phyloP scores from a whole-genome alignment of 2,797 vertebrate genomes.

The Sebastes itinus region DNA sequence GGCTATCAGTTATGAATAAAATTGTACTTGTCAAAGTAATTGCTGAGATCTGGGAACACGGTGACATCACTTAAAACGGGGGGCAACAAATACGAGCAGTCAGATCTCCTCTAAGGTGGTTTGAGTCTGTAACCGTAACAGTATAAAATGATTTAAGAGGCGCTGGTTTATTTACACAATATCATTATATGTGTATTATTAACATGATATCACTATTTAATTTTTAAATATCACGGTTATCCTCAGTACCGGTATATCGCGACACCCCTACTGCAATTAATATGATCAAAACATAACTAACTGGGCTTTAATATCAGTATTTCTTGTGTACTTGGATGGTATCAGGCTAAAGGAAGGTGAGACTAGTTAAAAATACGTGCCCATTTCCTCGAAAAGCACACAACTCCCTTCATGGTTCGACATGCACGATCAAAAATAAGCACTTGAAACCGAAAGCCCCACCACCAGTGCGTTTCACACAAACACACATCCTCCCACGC shows the following conservation, averaged over 20 bases:
- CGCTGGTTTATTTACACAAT: too few species aligned
- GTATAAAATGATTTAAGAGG: too few species aligned
- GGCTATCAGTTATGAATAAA: neutral
- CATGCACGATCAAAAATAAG: conserved; percentile 20
- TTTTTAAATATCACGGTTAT: too few species aligned
- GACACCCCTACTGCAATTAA: neutral
- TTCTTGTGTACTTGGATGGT: neutral
- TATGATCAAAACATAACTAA: neutral
- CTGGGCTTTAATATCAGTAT: neutral
- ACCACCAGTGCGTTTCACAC: neutral
- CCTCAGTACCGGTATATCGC: too few species aligned
- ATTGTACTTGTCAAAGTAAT: neutral
- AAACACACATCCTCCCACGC: conserved; percentile 2
- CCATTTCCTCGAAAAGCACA: conserved; percentile 27
- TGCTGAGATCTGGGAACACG: neutral
- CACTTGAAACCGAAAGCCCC: conserved; percentile 16
- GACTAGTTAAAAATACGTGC: conserved; percentile 44
- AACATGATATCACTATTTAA: too few species aligned
- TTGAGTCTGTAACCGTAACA: too few species aligned
- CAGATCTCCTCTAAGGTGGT: neutral
- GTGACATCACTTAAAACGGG: neutral
- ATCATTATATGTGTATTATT: too few species aligned
- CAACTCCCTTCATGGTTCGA: neutral
- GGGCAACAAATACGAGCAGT: neutral
- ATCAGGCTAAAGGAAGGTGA: neutral